phyloP scores from a whole-genome alignment of 2,888 invertebrate genomes.

The Aspidiotus rigidus region DNA sequence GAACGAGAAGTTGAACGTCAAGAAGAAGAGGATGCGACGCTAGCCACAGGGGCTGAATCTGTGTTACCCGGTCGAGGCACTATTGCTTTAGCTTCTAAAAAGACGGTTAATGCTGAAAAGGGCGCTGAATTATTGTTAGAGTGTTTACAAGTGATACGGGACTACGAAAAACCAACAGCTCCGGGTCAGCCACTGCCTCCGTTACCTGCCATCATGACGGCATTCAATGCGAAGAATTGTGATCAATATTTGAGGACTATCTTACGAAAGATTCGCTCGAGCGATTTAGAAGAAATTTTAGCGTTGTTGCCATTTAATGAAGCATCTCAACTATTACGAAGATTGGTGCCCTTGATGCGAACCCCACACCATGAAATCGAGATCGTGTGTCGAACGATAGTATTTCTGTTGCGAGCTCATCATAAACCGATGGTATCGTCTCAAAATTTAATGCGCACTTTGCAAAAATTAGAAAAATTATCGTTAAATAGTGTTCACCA shows the following conservation, averaged over 20 bases:
- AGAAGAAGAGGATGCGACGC: slow-evolving; percentile 59
- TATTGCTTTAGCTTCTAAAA: slow-evolving; percentile 72
- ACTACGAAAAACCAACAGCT: slow-evolving; percentile 52
- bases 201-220: slow-evolving; percentile 72
- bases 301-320: slow-evolving; percentile 69
- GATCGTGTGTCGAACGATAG: slow-evolving; percentile 61
- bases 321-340: slow-evolving; percentile 60
- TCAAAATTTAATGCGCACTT: slow-evolving; percentile 43
- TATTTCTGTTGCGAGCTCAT: slow-evolving; percentile 68
- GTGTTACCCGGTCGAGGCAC: slow-evolving; percentile 48
- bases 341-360: slow-evolving; percentile 59
- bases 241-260: slow-evolving; percentile 75
- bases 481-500: slow-evolving; percentile 4
- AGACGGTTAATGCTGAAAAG: slow-evolving; percentile 77
- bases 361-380: slow-evolving; percentile 60
- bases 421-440: slow-evolving; percentile 69
- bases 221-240: slow-evolving; percentile 60
- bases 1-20: slow-evolving; percentile 71
- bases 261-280: slow-evolving; percentile 67
- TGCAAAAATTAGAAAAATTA: slow-evolving; percentile 8
- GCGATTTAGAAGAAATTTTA: slow-evolving; percentile 84
- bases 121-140: slow-evolving; percentile 88
- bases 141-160: slow-evolving; percentile 67
- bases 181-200: slow-evolving; percentile 46
- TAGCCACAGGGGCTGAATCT: slow-evolving; percentile 60